These are phyloP conservation scores for Marcusenius ussheri DNA, from an alignment of 2,113 vertebrate species.

Conservation along the genomic window DNA sequence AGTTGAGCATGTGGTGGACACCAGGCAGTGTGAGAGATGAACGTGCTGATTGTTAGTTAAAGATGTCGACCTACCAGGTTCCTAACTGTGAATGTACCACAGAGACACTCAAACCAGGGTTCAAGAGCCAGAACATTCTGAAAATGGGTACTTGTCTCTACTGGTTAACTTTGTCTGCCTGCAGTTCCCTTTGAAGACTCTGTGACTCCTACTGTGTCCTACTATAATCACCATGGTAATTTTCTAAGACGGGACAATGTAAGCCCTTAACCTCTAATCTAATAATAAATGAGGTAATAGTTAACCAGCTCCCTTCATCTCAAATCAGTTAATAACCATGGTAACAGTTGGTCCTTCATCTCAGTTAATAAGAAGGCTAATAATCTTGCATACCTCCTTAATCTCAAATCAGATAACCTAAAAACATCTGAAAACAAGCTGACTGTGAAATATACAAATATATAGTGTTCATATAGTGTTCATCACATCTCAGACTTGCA, in stretches of 20 bases:
- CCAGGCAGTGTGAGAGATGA: neutral
- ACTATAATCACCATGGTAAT: neutral
- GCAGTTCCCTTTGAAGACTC: neutral
- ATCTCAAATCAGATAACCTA: neutral
- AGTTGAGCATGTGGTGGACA: neutral
- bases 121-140: neutral
- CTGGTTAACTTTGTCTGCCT: neutral
- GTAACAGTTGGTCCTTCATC: neutral
- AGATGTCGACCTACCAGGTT: neutral
- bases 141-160: neutral
- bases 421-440: neutral
- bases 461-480: neutral
- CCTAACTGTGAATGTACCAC: neutral
- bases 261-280: neutral
- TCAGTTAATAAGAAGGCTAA: neutral
- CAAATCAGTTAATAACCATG: neutral
- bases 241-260: neutral
- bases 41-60: neutral
- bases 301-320: neutral
- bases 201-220: neutral
- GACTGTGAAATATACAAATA: neutral
- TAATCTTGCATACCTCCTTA: neutral
- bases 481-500: neutral
- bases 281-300: neutral
- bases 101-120: neutral